A percentile compares a stretch with the other conserved stretches of the same genome.
phyloP scores from a whole-genome alignment of 2,888 invertebrate genomes.

The Hecatera dysodea region DNA sequence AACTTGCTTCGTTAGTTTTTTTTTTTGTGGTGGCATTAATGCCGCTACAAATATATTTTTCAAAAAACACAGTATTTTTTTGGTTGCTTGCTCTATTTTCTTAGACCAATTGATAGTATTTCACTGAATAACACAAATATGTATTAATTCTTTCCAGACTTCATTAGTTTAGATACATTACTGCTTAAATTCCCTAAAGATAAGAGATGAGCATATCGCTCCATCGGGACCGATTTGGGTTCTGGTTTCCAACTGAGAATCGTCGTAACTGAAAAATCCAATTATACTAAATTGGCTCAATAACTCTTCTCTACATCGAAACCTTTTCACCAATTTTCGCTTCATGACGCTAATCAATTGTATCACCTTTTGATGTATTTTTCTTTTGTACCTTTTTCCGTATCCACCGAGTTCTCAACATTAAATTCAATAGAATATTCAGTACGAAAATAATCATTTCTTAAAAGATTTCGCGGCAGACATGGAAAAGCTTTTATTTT shows the following conservation, averaged over 20 bases:
- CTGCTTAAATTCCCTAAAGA: constrained; percentile 7
- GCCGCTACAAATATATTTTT: not conserved
- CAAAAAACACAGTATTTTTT: not conserved
- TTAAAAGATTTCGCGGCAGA: constrained; percentile 53
- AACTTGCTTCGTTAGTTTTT: too few relatives aligned
- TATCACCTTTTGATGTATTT: constrained; percentile 42
- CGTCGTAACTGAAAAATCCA: constrained; percentile 51
- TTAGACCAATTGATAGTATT: not conserved
- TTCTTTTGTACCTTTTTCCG: not conserved
- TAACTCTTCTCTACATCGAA: constrained; percentile 25
- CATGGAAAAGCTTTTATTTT: constrained; percentile 65
- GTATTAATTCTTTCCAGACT: not conserved
- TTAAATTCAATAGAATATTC: constrained; percentile 59
- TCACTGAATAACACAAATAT: not conserved
- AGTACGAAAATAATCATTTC: constrained; percentile 56
- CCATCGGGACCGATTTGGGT: constrained; percentile 5
- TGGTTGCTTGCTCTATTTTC: not conserved
- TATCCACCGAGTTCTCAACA: constrained; percentile 17
- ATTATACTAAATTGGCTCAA: constrained; percentile 43
- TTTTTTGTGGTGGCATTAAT: too few relatives aligned
- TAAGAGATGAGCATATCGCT: not conserved
- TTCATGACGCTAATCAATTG: constrained; percentile 35
- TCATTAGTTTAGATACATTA: constrained; percentile 23
- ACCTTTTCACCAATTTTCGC: constrained; percentile 35
- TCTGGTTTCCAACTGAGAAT: constrained; percentile 11